Evolutionary conservation across 1,140 invertebrate genomes (phyloP), one percentile per base, ranked within the genome.

Genomic region (Paracyclopina nana): DNA sequence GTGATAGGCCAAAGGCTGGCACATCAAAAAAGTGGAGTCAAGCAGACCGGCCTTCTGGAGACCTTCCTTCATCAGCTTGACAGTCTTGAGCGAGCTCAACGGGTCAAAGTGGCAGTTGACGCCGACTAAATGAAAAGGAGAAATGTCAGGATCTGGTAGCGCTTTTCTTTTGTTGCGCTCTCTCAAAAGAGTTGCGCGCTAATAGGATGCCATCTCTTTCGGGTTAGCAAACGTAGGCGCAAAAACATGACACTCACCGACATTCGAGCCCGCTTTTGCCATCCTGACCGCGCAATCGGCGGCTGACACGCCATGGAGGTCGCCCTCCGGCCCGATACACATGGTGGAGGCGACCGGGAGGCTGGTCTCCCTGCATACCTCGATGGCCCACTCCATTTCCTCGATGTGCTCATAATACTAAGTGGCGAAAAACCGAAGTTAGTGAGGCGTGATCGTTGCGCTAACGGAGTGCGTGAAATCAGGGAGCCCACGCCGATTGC

Each of bases 361-460:
- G 6, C 54, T 53, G 2, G 56, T 58, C 29, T 57, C 55, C 25
- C 57, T 57, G 44, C 60, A 61, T 4, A 61, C 61, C 49, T 65
- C 61, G 42, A 67, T 65, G 3, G 65, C 65, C 65, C 64, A 66
- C 51, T 63, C 65, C 41, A 65, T 64, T 52, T 67, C 65, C 54
- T 67, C 65, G 4, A 67, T 58, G 53, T 67, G 65, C 53, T 67
- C 65, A 53, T 66, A 67, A 54, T 67, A 67, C 65, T 67, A 55
- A 20, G 51, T 9, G 8, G 8, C n/a, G 29, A 30, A n/a, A n/a
- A n/a, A n/a, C n/a, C n/a, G n/a, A n/a, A n/a, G n/a, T n/a, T n/a
- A n/a, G n/a, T n/a, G n/a, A n/a, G n/a, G n/a, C n/a, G n/a, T n/a
- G n/a, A n/a, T n/a, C n/a, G 29, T 30, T n/a, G n/a, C n/a, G 8